These are phyloP conservation scores for Clarias gariepinus DNA, from an alignment of 2,113 vertebrate genomes.

Conservation along the genomic window DNA sequence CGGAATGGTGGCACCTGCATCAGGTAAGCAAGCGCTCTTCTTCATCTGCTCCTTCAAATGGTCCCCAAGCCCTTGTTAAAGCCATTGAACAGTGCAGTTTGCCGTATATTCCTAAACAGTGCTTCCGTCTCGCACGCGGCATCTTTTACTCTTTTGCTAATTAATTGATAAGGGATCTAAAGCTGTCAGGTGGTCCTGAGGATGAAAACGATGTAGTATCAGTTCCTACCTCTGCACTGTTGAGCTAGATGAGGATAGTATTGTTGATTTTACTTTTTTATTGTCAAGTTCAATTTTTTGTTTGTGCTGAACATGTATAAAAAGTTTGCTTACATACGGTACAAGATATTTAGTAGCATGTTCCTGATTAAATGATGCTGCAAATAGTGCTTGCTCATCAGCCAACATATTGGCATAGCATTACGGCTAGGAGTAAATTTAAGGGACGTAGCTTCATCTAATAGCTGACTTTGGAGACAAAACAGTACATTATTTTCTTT, in stretches of 20 bases:
- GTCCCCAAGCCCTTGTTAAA: neutral
- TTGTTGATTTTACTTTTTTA: neutral
- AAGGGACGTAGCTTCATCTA: neutral
- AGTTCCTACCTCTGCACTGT: neutral
- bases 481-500: slow-evolving; percentile 24
- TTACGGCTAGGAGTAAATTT: neutral
- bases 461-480: slow-evolving; percentile 7
- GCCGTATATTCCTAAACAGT: neutral
- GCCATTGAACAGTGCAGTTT: neutral
- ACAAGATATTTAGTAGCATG: neutral
- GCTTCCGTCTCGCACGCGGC: neutral
- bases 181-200: neutral
- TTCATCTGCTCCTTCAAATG: slow-evolving; percentile 26
- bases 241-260: slow-evolving; percentile 7
- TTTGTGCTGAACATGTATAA: neutral
- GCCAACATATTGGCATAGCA: neutral
- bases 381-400: neutral
- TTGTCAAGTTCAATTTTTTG: slow-evolving; percentile 21
- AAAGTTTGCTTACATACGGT: neutral
- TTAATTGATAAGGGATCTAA: neutral
- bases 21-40: slow-evolving; percentile 66
- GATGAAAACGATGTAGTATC: neutral
- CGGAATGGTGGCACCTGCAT: slow-evolving; percentile 81
- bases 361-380: neutral
- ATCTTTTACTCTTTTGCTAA: neutral